These are phyloP conservation scores for Cerastis leucographa DNA, from an alignment of 2,888 invertebrate genomes.

Conservation along the genomic window DNA sequence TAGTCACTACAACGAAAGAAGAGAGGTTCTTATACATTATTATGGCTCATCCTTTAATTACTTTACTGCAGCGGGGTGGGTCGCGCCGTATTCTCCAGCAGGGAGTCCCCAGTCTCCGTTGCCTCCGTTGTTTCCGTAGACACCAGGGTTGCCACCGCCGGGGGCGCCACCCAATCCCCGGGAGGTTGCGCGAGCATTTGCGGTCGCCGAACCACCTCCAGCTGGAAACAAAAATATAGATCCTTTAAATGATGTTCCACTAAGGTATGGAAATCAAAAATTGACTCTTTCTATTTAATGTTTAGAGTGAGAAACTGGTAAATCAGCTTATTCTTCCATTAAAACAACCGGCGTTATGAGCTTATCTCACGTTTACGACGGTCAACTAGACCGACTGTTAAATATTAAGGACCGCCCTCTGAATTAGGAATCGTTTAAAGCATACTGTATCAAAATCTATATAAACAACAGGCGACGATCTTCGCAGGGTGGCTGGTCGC, in stretches of 20 bases:
- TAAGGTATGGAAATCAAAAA: not conserved
- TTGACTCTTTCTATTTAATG: not conserved
- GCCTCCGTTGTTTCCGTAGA: conserved; percentile 25
- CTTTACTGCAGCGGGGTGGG: conserved; percentile 73
- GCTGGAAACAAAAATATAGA: conserved; percentile 70
- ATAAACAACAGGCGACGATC: not conserved
- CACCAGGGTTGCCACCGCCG: conserved; percentile 34
- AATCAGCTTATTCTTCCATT: not conserved
- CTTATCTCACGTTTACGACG: not conserved
- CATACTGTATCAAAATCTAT: not conserved
- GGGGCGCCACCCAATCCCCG: conserved; percentile 12
- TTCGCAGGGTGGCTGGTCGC: not conserved
- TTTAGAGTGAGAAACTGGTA: not conserved
- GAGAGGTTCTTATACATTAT: not conserved
- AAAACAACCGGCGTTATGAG: not conserved
- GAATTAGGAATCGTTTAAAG: not conserved
- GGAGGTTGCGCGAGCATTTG: conserved; percentile 66
- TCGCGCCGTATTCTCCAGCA: conserved; percentile 71
- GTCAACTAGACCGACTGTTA: not conserved
- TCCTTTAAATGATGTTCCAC: not conserved
- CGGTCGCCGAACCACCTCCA: conserved; percentile 61
- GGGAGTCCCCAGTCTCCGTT: conserved; percentile 72
- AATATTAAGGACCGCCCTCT: not conserved
- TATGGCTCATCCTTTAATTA: conserved; percentile 27
- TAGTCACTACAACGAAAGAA: not conserved